Evolutionary conservation across 2,888 invertebrate genomes (phyloP).

Genomic region (Leptodirus hochenwartii): DNA sequence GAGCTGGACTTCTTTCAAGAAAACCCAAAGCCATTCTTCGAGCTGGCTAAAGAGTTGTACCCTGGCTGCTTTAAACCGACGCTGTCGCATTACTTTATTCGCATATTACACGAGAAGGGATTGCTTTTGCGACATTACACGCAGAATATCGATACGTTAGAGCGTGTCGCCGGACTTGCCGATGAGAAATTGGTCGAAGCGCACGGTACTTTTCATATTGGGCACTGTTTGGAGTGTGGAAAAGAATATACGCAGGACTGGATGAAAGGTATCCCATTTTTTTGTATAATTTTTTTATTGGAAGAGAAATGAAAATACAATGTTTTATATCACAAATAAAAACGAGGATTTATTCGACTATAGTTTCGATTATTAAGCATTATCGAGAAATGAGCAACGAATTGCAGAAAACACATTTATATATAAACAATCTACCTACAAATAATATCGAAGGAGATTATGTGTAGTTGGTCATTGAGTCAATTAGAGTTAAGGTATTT

Average conservation of each 20-base stretch:
- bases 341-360: too few species aligned
- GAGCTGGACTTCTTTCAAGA: constrained; percentile 71
- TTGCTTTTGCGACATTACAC: constrained; percentile 57
- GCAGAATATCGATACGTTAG: constrained; percentile 89
- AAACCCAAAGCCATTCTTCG: constrained; percentile 87
- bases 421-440: too few species aligned
- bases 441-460: not conserved
- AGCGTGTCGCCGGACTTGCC: constrained; percentile 68
- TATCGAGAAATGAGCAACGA: too few species aligned
- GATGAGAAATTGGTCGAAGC: constrained; percentile 81
- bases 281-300: not conserved
- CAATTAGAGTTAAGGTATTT: too few species aligned
- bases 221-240: constrained; percentile 66
- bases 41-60: constrained; percentile 74
- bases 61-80: constrained; percentile 83
- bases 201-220: constrained; percentile 82
- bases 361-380: too few species aligned
- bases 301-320: too few species aligned
- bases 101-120: constrained; percentile 67
- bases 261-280: constrained; percentile 51
- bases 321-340: too few species aligned
- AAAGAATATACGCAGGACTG: constrained; percentile 57
- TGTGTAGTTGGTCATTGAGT: too few species aligned
- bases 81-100: constrained; percentile 77
- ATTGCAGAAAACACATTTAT: too few species aligned